Conservation (phyloP, 2,113 vertebrate genomes). For the Charina bottae region DNA sequence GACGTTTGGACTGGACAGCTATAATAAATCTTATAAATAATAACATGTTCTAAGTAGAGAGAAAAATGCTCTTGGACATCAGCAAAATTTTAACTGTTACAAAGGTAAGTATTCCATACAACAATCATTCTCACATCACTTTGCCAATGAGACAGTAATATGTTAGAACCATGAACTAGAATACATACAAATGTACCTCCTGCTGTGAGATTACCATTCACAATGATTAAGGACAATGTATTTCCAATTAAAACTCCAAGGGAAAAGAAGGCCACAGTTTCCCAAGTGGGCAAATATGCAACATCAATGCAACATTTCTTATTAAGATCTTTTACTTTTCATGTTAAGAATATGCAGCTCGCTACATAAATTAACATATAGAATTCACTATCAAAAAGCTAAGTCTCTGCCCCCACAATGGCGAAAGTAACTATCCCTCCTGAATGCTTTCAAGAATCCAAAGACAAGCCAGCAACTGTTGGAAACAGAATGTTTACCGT, state of each 20-base stretch:
- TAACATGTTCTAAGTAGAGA: not conserved
- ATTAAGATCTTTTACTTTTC: not conserved
- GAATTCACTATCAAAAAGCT: not conserved
- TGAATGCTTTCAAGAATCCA: not conserved
- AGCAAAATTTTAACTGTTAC: not conserved
- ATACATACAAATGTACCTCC: slow-evolving; percentile 50
- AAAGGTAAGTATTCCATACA: not conserved
- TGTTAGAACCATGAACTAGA: slow-evolving; percentile 40
- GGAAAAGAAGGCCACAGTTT: slow-evolving; percentile 40
- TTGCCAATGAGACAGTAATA: not conserved
- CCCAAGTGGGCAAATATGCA: not conserved
- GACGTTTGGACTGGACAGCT: not conserved
- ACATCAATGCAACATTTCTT: slow-evolving; percentile 3
- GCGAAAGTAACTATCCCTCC: not conserved
- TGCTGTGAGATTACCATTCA: slow-evolving; percentile 32
- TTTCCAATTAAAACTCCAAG: not conserved
- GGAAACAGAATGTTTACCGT: not conserved
- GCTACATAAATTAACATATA: not conserved
- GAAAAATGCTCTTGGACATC: not conserved
- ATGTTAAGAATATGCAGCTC: fast-evolving
- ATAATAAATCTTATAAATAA: not conserved
- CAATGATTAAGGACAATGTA: slow-evolving; percentile 13
- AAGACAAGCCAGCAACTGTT: not conserved
- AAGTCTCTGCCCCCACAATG: not conserved
- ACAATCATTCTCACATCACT: not conserved